These are phyloP conservation scores for Melanocharis versteri DNA, from an alignment of 2,113 vertebrate species.

Conservation along the genomic window DNA sequence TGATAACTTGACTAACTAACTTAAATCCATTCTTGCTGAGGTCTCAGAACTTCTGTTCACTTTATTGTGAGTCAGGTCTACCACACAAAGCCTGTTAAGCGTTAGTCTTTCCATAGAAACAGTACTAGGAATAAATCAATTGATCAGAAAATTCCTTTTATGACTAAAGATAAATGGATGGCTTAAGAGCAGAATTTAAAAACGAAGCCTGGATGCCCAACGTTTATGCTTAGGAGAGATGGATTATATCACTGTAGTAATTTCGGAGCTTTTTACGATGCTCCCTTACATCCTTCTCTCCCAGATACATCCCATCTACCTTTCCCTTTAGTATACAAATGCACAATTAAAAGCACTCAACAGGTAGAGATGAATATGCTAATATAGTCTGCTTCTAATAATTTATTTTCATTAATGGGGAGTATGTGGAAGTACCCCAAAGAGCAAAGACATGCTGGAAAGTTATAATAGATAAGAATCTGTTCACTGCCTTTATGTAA, in stretches of 20 bases:
- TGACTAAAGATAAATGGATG: background rate
- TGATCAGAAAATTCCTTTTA: background rate
- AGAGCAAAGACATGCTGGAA: constrained; percentile 38
- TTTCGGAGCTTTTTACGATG: background rate
- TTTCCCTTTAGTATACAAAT: constrained; percentile 44
- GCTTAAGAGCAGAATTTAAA: background rate
- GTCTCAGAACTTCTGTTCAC: background rate
- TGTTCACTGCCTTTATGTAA: constrained; percentile 75
- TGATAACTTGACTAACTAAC: background rate
- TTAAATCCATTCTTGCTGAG: background rate
- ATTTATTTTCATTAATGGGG: constrained; percentile 38
- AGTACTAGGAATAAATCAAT: background rate
- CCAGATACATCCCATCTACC: background rate
- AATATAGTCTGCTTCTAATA: constrained; percentile 7
- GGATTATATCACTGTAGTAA: background rate
- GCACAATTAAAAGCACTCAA: constrained; percentile 57
- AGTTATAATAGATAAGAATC: constrained; percentile 47
- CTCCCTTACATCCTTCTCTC: background rate
- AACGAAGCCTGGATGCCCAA: background rate
- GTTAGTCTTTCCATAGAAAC: background rate
- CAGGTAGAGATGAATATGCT: constrained; percentile 44
- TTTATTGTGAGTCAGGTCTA: background rate
- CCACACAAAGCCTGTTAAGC: background rate
- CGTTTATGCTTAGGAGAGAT: background rate
- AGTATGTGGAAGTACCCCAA: constrained; percentile 31